A percentile compares a stretch with the other conserved stretches of the same genome.
phyloP scores from a whole-genome alignment of 2,888 invertebrate genomes.

The Ceramica pisi region DNA sequence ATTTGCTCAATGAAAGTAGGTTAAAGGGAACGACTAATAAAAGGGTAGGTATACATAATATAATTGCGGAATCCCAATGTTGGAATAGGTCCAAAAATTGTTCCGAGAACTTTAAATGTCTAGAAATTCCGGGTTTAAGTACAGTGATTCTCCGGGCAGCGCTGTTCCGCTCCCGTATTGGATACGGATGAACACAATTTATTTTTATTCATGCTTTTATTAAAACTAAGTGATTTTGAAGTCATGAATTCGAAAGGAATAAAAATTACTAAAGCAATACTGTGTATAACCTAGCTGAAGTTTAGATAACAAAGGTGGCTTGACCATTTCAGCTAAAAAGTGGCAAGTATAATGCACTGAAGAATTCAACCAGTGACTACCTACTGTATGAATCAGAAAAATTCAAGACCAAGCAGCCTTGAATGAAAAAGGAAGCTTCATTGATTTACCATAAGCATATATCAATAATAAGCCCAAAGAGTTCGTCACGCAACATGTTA shows the following conservation, averaged over 20 bases:
- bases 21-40: conserved; percentile 47
- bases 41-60: conserved; percentile 49
- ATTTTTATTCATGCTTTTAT: conserved; percentile 46
- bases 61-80: conserved; percentile 51
- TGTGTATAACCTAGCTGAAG: background rate
- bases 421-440: background rate
- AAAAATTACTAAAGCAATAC: background rate
- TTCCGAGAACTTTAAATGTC: conserved; percentile 53
- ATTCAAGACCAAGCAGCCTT: background rate
- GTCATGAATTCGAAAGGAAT: conserved; percentile 3
- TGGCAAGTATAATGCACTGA: background rate
- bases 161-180: conserved; percentile 12
- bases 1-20: conserved; percentile 56
- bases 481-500: background rate
- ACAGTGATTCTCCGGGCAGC: conserved; percentile 47
- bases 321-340: too few species aligned
- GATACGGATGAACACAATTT: conserved; percentile 52
- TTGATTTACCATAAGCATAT: background rate
- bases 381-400: background rate
- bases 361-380: background rate
- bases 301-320: background rate
- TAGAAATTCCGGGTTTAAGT: conserved; percentile 59
- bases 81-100: conserved; percentile 63
- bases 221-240: conserved; percentile 38
- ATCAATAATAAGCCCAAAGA: background rate